Base-by-base conservation (phyloP, 2,888 invertebrate species). In the Cephus runcator region DNA sequence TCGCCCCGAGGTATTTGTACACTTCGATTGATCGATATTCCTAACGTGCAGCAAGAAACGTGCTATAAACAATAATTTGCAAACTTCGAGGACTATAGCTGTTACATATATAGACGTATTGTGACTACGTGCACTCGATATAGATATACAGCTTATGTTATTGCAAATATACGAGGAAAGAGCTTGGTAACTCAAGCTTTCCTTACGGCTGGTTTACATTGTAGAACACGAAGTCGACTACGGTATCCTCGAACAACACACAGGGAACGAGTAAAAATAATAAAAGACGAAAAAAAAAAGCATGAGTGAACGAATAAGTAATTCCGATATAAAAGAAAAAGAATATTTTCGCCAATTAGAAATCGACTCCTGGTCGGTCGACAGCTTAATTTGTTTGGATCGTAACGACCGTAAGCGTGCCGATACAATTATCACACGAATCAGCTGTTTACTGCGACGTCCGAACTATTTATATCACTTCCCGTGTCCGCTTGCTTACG, bases 401-500 rank as follows among this genome's bases (percentile, higher is more conserved):
- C 56, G 56, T 0, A 23, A 23, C 23, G 23, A 56, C 56, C 1
- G 9, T 9, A 56, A 56, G 9, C 56, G 23, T 23, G 56, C 2
- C 56, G 56, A 23, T 56, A 56, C 15, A 9, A 40, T 15, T 15
- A 40, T 15, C 9, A 23, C 23, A 23, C 23, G 56, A 23, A 56
- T 23, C 56, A 23, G 56, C 23, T 23, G 56, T 23, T 23, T 56
- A 86, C 85, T 85, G 87, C 83, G 81, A 83, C 83, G 80, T 80
- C 77, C 2, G 9, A 76, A 82, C 83, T 81, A 81, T 83, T 86
- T 83, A 81, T 81, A 85, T 83, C 84, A 83, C 83, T 84, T 86
- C 82, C 85, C 80, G 84, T 79, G 79, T 83, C 83, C 1, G 15
- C 56, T 56, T 9, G 15, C 40, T 40, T 85, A 83, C 79, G 82